phyloP scores from a whole-genome alignment of 1,140 invertebrate species.

The Ruditapes philippinarum region DNA sequence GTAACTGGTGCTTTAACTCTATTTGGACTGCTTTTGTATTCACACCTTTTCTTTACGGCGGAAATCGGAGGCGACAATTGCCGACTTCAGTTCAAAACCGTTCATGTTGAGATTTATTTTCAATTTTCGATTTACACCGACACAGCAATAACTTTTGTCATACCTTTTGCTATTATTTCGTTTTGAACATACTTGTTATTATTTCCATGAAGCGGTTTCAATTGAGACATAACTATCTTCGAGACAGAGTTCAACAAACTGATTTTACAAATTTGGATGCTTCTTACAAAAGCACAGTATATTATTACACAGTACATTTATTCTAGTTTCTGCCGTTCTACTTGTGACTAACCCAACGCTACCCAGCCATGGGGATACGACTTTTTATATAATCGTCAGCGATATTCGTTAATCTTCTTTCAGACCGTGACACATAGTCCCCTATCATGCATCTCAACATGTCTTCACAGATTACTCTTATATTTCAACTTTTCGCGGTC shows the following conservation, averaged over 20 bases:
- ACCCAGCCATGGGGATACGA: conserved; percentile 88
- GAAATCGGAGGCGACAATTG: conserved; percentile 50
- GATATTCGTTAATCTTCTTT: not conserved
- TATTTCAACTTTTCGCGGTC: conserved; percentile 94
- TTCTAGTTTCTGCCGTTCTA: conserved; percentile 93
- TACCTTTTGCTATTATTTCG: conserved; percentile 88
- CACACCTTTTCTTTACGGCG: conserved; percentile 73
- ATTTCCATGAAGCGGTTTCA: conserved; percentile 78
- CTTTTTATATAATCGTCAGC: conserved; percentile 59
- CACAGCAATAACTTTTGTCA: conserved; percentile 88
- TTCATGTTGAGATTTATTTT: conserved; percentile 83
- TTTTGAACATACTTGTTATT: conserved; percentile 89
- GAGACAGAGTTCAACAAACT: not conserved
- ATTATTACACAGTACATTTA: conserved; percentile 93
- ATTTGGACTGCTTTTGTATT: conserved; percentile 70
- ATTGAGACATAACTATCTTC: conserved; percentile 65
- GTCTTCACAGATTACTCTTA: conserved; percentile 89
- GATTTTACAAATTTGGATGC: not conserved
- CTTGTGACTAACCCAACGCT: conserved; percentile 92
- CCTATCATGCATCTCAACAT: conserved; percentile 84
- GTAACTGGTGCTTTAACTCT: conserved; percentile 58
- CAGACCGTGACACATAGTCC: not conserved
- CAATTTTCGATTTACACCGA: conserved; percentile 89
- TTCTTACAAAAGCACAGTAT: conserved; percentile 22
- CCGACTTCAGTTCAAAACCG: conserved; percentile 43